Percentiles rank a stretch among this genome's conserved stretches.
These are phyloP conservation scores for Leptatherina wallacei DNA, from an alignment of 2,797 vertebrate species.

Conservation along the genomic window DNA sequence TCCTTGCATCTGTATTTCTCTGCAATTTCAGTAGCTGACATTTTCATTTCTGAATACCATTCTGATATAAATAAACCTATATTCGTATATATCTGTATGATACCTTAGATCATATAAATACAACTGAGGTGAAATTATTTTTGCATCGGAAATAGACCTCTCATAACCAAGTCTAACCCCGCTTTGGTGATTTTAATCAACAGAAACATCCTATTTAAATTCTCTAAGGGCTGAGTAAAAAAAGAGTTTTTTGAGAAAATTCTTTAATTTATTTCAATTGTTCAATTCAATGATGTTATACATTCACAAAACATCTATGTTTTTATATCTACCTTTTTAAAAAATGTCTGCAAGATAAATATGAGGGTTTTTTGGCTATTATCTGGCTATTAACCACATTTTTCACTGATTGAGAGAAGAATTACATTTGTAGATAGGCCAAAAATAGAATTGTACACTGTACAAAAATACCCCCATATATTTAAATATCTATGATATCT, in stretches of 20 bases:
- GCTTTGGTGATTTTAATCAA: constrained; percentile 6
- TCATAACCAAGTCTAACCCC: neutral
- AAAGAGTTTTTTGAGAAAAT: neutral
- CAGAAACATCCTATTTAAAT: neutral
- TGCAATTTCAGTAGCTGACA: constrained; percentile 35
- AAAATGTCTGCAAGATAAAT: too few species aligned
- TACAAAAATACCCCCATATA: too few species aligned
- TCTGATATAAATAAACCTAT: constrained; percentile 8
- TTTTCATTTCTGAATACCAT: constrained; percentile 47
- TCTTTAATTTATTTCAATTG: too few species aligned
- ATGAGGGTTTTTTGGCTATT: too few species aligned
- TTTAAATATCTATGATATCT: neutral
- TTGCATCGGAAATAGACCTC: neutral
- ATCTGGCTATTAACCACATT: too few species aligned
- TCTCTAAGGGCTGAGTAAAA: too few species aligned
- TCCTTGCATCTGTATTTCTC: constrained; percentile 42
- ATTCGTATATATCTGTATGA: constrained; percentile 10
- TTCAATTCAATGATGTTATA: too few species aligned
- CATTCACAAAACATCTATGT: too few species aligned
- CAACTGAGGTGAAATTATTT: neutral
- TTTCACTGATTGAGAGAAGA: too few species aligned
- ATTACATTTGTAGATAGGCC: too few species aligned
- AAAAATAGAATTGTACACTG: too few species aligned
- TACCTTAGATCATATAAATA: constrained; percentile 12
- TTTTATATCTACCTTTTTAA: too few species aligned